phyloP scores from a whole-genome alignment of 2,113 vertebrate genomes.

The Atlantisia rogersi region DNA sequence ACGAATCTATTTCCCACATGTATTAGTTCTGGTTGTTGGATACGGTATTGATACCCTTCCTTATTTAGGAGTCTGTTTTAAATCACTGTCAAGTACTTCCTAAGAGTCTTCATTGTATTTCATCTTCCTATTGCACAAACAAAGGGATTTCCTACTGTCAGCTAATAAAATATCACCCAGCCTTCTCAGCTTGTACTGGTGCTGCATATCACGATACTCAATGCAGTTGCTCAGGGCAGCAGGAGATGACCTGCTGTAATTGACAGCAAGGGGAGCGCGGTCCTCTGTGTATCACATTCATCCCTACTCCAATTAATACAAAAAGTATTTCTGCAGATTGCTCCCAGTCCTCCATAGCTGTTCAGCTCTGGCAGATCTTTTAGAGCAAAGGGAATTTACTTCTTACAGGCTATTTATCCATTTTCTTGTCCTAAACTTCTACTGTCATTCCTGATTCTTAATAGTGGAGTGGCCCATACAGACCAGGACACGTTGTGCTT shows the following conservation, averaged over 20 bases:
- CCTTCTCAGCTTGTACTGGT: background rate
- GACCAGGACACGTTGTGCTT: background rate
- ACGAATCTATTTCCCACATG: background rate
- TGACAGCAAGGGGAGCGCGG: background rate
- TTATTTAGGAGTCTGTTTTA: background rate
- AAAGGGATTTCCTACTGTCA: background rate
- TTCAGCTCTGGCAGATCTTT: background rate
- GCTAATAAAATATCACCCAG: background rate
- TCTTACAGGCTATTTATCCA: background rate
- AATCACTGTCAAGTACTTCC: background rate
- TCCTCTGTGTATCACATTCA: background rate
- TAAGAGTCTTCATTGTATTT: constrained; percentile 3
- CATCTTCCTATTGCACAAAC: background rate
- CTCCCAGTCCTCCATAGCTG: background rate
- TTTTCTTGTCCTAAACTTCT: background rate
- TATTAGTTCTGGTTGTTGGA: background rate
- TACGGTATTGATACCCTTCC: background rate
- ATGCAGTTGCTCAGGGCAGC: background rate
- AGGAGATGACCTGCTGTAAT: background rate
- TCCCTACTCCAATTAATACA: background rate
- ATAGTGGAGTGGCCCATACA: background rate
- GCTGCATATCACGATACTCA: background rate
- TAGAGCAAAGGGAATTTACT: background rate
- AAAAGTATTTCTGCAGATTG: background rate
- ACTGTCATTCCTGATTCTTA: background rate